These are phyloP conservation scores for Phyllotreta cruciferae DNA, from an alignment of 2,888 invertebrate species.

Conservation along the genomic window DNA sequence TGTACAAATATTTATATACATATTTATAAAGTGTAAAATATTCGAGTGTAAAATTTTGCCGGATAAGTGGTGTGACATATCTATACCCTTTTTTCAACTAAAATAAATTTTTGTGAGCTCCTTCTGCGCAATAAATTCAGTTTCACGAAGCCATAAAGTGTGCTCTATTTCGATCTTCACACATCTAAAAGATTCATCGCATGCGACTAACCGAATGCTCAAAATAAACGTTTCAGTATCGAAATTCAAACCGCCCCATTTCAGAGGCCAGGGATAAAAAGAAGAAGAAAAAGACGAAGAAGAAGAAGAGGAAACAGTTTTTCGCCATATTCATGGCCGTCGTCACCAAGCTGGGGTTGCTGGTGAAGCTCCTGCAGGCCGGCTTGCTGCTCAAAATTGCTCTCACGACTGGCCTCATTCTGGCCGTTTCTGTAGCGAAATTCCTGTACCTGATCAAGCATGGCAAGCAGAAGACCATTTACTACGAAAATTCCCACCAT, in stretches of 20 bases:
- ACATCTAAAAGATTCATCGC: slow-evolving; percentile 36
- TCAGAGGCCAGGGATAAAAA: slow-evolving; percentile 61
- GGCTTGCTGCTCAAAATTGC: slow-evolving; percentile 81
- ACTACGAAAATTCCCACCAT: slow-evolving; percentile 83
- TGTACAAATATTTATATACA: too few relatives aligned
- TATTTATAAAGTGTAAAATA: too few relatives aligned
- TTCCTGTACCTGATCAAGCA: slow-evolving; percentile 80
- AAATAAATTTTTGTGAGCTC: slow-evolving; percentile 5
- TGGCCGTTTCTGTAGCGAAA: slow-evolving; percentile 73
- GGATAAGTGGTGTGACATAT: slow-evolving; percentile 25
- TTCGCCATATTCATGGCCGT: slow-evolving; percentile 71
- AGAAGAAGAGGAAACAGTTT: slow-evolving; percentile 74
- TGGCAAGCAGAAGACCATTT: slow-evolving; percentile 73
- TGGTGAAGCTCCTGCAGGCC: slow-evolving; percentile 75
- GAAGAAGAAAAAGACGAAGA: slow-evolving; percentile 72
- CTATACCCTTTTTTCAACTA: slow-evolving; percentile 1
- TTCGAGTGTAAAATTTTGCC: too few relatives aligned
- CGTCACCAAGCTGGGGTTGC: slow-evolving; percentile 74
- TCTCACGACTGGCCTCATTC: slow-evolving; percentile 72
- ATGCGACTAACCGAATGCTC: slow-evolving; percentile 38
- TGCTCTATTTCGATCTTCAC: slow-evolving; percentile 14
- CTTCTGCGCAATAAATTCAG: neutral
- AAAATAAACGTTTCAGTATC: slow-evolving; percentile 8
- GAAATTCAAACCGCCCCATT: slow-evolving; percentile 28
- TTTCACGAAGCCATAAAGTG: neutral